phyloP scores from a whole-genome alignment of 2,797 vertebrate species.

The Ctenopoma multispine region DNA sequence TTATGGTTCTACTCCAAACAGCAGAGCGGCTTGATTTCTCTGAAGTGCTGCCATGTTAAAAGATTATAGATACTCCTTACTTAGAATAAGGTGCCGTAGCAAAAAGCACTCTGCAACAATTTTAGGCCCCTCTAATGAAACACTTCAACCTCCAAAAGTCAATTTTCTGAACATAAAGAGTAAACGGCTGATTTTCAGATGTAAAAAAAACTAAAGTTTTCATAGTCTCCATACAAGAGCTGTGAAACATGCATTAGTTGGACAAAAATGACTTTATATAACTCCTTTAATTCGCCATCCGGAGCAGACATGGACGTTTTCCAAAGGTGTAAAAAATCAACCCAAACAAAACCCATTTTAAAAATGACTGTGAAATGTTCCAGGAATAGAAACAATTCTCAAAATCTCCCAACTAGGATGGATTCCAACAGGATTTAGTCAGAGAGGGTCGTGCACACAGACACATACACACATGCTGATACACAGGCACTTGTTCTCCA shows the following conservation, averaged over 20 bases:
- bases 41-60: conserved; percentile 54
- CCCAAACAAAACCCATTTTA: conserved; percentile 35
- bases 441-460: conserved; percentile 42
- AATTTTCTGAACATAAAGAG: conserved; percentile 20
- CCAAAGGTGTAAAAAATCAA: conserved; percentile 28
- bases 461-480: conserved; percentile 11
- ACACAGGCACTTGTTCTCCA: conserved; percentile 11
- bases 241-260: conserved; percentile 30
- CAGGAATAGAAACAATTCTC: conserved; percentile 68
- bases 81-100: conserved; percentile 56
- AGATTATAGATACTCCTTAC: conserved; percentile 54
- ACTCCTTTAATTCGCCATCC: conserved; percentile 43
- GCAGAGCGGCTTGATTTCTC: conserved; percentile 26
- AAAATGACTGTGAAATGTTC: conserved; percentile 46
- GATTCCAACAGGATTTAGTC: conserved; percentile 65
- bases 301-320: conserved; percentile 37
- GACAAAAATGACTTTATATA: conserved; percentile 34
- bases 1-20: conserved; percentile 33
- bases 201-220: conserved; percentile 18
- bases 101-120: conserved; percentile 33
- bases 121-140: conserved; percentile 32
- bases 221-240: conserved; percentile 17
- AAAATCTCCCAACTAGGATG: conserved; percentile 64
- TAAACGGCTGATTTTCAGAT: conserved; percentile 21
- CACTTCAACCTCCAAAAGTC: conserved; percentile 4